These are phyloP conservation scores for Mus musculus DNA, from an alignment of 2,113 vertebrate species.

Conservation along the genomic window DNA sequence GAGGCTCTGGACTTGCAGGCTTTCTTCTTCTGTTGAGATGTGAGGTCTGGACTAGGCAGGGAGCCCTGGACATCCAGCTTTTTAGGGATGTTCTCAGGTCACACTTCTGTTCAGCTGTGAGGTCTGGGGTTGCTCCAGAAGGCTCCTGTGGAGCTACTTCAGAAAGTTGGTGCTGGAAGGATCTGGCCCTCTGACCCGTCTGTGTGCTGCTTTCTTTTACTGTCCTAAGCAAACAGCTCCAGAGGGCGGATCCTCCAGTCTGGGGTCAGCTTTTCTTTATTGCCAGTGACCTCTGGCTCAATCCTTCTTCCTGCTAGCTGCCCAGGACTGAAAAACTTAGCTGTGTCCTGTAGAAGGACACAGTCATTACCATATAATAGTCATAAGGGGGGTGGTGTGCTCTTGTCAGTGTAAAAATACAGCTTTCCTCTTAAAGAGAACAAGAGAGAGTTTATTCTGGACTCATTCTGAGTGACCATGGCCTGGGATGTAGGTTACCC, in stretches of 20 bases:
- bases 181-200: neutral
- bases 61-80: neutral
- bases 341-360: neutral
- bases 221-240: neutral
- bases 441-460: neutral
- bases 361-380: neutral
- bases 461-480: neutral
- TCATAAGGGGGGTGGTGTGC: neutral
- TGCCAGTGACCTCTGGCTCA: neutral
- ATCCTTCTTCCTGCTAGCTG: neutral
- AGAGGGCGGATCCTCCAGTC: constrained; percentile 2
- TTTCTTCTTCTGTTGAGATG: neutral
- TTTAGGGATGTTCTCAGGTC: neutral
- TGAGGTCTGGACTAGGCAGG: neutral
- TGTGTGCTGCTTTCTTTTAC: neutral
- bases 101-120: neutral
- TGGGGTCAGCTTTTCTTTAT: constrained; percentile 23
- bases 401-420: neutral
- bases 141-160: neutral
- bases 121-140: neutral
- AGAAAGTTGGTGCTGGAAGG: constrained; percentile 1
- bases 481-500: neutral
- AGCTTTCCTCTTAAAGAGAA: neutral
- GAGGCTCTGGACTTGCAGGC: neutral
- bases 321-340: neutral